Conservation (phyloP, 2,113 vertebrate genomes). For the Rhinopithecus roxellana region DNA sequence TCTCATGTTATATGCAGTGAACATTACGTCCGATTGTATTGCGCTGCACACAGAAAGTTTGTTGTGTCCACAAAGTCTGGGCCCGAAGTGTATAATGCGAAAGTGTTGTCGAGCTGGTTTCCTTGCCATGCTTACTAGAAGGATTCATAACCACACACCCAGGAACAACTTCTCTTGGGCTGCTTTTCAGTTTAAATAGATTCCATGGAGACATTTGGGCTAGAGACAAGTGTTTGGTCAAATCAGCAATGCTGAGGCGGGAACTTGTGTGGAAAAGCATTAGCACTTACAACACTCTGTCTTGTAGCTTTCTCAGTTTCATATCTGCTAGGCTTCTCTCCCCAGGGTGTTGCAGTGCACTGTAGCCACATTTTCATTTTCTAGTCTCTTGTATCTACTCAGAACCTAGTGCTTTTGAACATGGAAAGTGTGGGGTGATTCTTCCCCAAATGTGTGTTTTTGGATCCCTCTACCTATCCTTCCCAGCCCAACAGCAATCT, state of each 20-base stretch:
- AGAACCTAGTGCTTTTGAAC: not conserved
- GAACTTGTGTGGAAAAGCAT: not conserved
- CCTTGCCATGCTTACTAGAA: not conserved
- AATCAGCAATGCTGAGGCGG: not conserved
- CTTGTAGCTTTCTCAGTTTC: conserved; percentile 3
- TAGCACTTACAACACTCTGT: not conserved
- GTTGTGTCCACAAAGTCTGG: not conserved
- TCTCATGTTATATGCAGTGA: not conserved
- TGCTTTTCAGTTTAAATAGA: not conserved
- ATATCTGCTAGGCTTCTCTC: not conserved
- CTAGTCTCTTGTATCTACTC: not conserved
- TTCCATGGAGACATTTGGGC: not conserved
- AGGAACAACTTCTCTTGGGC: not conserved
- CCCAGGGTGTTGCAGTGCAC: not conserved
- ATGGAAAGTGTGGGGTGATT: not conserved
- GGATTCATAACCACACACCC: not conserved
- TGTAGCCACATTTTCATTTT: not conserved
- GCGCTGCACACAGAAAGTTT: not conserved
- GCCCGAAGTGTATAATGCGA: not conserved
- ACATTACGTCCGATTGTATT: not conserved
- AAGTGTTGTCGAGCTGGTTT: not conserved
- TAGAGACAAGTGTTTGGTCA: not conserved
- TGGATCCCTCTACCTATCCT: not conserved
- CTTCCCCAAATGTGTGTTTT: not conserved
- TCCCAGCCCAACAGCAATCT: not conserved